These are phyloP conservation scores for Sebastes fasciatus DNA, from an alignment of 2,113 vertebrate genomes.

Conservation along the genomic window DNA sequence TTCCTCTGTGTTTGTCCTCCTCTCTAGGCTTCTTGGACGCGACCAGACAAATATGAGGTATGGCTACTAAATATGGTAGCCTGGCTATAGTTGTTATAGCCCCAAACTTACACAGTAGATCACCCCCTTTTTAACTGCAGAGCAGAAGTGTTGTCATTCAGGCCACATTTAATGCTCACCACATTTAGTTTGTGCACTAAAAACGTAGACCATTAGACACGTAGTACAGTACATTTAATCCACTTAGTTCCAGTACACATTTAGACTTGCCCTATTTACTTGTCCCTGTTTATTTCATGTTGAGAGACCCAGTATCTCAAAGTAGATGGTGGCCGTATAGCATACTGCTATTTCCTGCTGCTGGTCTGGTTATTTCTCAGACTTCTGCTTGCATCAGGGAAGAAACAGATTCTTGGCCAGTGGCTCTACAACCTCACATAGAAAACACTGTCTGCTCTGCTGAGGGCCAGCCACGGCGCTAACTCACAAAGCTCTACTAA, in stretches of 20 bases:
- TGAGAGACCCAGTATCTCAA: not conserved
- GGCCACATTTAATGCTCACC: conserved; percentile 22
- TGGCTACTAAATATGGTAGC: conserved; percentile 88
- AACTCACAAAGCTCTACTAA: conserved; percentile 47
- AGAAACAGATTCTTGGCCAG: conserved; percentile 19
- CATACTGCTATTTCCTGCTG: conserved; percentile 40
- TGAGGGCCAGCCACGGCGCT: conserved; percentile 24
- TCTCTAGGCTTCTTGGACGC: conserved; percentile 98
- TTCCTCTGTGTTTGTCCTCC: conserved; percentile 91
- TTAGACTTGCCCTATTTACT: conserved; percentile 59
- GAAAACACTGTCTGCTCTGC: conserved; percentile 72
- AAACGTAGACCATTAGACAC: conserved; percentile 56
- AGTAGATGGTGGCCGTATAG: not conserved
- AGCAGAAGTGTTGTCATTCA: conserved; percentile 69
- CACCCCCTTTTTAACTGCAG: conserved; percentile 38
- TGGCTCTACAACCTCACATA: conserved; percentile 2
- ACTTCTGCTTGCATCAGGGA: not conserved
- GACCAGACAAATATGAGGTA: conserved; percentile 98
- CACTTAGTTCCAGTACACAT: conserved; percentile 64
- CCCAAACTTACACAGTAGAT: conserved; percentile 65
- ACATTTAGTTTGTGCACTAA: conserved; percentile 32
- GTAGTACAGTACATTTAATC: conserved; percentile 62
- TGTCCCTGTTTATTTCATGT: conserved; percentile 29
- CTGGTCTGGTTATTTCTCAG: conserved; percentile 40
- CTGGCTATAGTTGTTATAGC: conserved; percentile 72